Evolutionary conservation across 1,140 invertebrate genomes (phyloP).

Genomic region (Triops longicaudatus): DNA sequence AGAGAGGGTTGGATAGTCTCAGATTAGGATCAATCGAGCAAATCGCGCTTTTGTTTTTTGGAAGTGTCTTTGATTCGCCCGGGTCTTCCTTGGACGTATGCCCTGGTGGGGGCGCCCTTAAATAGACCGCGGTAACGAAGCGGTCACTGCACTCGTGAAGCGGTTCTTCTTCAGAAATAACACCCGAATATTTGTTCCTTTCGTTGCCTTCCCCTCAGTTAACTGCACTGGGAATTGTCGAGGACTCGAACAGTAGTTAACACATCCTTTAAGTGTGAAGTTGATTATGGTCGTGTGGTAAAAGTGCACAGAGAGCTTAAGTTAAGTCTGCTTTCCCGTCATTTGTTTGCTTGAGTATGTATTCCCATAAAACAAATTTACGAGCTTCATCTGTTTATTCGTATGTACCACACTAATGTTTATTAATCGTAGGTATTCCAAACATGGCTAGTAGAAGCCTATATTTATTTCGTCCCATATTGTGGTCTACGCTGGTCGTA

Average conservation of each 20-base stretch:
- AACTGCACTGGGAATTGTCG: too few relatives aligned
- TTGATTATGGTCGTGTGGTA: too few relatives aligned
- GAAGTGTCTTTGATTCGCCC: neutral
- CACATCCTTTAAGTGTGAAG: too few relatives aligned
- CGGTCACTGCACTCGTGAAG: constrained; percentile 9
- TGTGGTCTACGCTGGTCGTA: neutral
- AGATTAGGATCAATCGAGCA: neutral
- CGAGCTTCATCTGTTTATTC: neutral
- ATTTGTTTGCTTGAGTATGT: neutral
- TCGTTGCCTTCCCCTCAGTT: too few relatives aligned
- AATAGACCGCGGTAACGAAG: neutral
- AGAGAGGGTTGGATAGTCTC: neutral
- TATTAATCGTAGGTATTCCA: neutral
- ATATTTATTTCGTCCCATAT: neutral
- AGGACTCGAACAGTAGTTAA: too few relatives aligned
- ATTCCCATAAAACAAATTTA: neutral
- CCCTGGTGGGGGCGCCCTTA: constrained; percentile 3
- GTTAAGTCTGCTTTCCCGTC: too few relatives aligned
- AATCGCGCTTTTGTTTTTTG: neutral
- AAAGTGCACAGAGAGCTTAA: too few relatives aligned
- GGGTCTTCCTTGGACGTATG: neutral
- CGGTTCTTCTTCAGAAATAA: neutral
- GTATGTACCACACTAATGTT: neutral
- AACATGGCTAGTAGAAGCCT: neutral
- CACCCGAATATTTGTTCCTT: neutral